Percentiles rank a stretch among this genome's conserved stretches.
These are phyloP conservation scores for Sandelia bainsii DNA, from an alignment of 2,797 vertebrate species.

Conservation along the genomic window DNA sequence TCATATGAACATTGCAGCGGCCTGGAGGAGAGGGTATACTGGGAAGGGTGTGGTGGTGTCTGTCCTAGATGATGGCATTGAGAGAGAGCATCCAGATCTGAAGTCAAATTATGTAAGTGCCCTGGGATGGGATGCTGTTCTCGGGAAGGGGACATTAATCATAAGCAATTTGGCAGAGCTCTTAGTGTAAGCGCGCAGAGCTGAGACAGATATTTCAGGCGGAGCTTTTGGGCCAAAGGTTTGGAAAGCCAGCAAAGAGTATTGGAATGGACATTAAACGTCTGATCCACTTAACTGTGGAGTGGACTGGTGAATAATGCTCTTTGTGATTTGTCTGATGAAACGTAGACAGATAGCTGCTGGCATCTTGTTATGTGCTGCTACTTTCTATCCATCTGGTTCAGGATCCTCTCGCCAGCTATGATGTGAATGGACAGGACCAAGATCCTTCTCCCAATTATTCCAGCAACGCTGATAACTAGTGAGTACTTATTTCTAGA, in stretches of 20 bases:
- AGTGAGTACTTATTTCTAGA: conserved; percentile 83
- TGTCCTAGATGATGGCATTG: conserved; percentile 94
- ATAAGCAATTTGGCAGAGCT: conserved; percentile 75
- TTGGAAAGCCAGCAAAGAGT: conserved; percentile 65
- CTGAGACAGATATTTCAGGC: conserved; percentile 70
- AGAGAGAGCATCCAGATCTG: conserved; percentile 93
- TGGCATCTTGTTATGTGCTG: conserved; percentile 58
- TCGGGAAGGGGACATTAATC: conserved; percentile 70
- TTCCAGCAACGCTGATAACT: conserved; percentile 90
- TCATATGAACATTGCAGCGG: conserved; percentile 92
- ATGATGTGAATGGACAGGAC: conserved; percentile 93
- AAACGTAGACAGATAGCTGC: conserved; percentile 65
- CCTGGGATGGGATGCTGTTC: conserved; percentile 52
- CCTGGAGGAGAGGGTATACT: conserved; percentile 94
- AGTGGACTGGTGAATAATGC: conserved; percentile 71
- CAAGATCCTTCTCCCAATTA: conserved; percentile 91
- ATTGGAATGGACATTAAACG: conserved; percentile 73
- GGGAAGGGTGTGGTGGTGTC: conserved; percentile 96
- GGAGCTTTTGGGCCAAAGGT: conserved; percentile 71
- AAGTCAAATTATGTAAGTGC: conserved; percentile 96
- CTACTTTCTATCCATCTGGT: conserved; percentile 66
- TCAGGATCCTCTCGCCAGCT: conserved; percentile 94
- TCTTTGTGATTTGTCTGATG: conserved; percentile 73
- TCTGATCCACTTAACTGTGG: conserved; percentile 74
- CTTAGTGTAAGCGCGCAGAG: conserved; percentile 59